Evolutionary conservation across 2,797 vertebrate genomes (phyloP).

Genomic region (Lacerta agilis): DNA sequence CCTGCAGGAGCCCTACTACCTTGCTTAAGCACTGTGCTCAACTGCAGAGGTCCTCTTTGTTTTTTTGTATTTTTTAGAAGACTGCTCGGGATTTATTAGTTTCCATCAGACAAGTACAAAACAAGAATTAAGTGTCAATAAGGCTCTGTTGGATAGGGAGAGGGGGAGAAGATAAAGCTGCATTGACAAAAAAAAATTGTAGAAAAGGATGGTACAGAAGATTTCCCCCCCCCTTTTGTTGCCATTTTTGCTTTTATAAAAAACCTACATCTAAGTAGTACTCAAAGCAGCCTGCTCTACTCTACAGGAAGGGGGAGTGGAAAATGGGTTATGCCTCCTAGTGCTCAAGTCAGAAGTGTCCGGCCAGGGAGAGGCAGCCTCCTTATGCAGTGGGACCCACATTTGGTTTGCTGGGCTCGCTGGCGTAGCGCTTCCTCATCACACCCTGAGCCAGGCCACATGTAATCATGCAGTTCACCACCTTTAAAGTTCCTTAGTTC

Average conservation of each 20-base stretch:
- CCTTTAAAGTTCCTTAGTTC: slow-evolving; percentile 78
- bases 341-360: slow-evolving; percentile 42
- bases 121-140: background rate
- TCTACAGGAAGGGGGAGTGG: slow-evolving; percentile 17
- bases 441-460: slow-evolving; percentile 81
- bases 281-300: slow-evolving; percentile 44
- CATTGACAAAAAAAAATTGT: slow-evolving; percentile 17
- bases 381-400: slow-evolving; percentile 77
- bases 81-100: slow-evolving; percentile 76
- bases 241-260: slow-evolving; percentile 20
- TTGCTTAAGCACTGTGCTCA: too few species aligned
- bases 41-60: too few species aligned
- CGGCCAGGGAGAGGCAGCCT: background rate
- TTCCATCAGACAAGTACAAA: slow-evolving; percentile 38
- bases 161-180: slow-evolving; percentile 17
- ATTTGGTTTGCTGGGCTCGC: slow-evolving; percentile 75
- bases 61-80: slow-evolving; percentile 19
- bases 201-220: slow-evolving; percentile 54
- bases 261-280: slow-evolving; percentile 14
- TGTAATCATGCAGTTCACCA: slow-evolving; percentile 77
- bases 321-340: slow-evolving; percentile 45
- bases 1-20: too few species aligned
- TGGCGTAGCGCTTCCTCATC: slow-evolving; percentile 77
- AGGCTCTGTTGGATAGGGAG: slow-evolving; percentile 11
- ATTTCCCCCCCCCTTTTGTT: slow-evolving; percentile 9